Evolutionary conservation across 2,888 invertebrate genomes (phyloP).

Genomic region (Torymus aiolomorphi): DNA sequence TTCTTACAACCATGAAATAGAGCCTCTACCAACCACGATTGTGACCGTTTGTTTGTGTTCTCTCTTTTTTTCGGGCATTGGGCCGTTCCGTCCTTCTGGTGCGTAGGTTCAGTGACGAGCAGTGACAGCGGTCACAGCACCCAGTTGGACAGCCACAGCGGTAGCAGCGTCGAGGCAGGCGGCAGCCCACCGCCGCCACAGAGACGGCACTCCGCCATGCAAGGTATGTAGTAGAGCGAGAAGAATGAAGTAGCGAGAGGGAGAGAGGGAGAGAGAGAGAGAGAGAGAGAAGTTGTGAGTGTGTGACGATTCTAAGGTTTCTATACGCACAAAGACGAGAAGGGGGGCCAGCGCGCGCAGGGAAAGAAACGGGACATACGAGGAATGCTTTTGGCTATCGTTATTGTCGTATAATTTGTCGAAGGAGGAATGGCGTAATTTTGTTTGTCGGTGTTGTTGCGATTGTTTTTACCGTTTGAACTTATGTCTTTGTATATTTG

Average conservation of each 20-base stretch:
- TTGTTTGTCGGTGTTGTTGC: neutral
- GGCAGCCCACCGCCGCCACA: slow-evolving; percentile 77
- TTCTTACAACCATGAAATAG: neutral
- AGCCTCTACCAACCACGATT: neutral
- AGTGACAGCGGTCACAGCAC: slow-evolving; percentile 94
- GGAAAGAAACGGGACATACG: neutral
- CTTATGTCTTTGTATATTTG: too few relatives aligned
- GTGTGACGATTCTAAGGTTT: too few relatives aligned
- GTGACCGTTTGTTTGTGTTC: neutral
- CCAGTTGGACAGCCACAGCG: slow-evolving; percentile 81
- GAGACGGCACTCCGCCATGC: slow-evolving; percentile 78
- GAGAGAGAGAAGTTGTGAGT: too few relatives aligned
- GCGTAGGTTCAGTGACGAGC: slow-evolving; percentile 89
- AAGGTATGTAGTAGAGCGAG: slow-evolving; percentile 73
- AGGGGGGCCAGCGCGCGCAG: too few relatives aligned
- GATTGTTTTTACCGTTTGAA: neutral
- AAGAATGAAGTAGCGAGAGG: too few relatives aligned
- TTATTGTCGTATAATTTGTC: neutral
- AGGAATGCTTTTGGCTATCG: slow-evolving; percentile 3
- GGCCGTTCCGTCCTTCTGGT: slow-evolving; percentile 46
- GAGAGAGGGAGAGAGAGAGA: too few relatives aligned
- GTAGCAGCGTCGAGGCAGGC: slow-evolving; percentile 78
- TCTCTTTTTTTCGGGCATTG: too few relatives aligned
- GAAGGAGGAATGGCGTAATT: neutral
- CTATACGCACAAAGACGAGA: too few relatives aligned